phyloP scores from a whole-genome alignment of 2,797 vertebrate species.

The Rhinichthys osculus region DNA sequence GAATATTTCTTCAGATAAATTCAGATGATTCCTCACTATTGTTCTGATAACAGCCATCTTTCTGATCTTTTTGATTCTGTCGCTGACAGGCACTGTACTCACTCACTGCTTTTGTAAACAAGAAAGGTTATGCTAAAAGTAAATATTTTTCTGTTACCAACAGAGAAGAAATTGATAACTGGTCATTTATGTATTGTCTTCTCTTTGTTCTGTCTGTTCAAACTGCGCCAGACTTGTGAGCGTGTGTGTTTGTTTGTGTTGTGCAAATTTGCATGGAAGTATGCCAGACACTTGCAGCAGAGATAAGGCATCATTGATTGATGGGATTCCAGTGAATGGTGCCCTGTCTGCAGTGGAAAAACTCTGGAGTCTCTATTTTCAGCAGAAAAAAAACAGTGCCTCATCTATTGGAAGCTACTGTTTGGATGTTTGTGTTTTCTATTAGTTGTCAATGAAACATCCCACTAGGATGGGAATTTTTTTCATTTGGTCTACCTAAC shows the following conservation, averaged over 20 bases:
- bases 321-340: conserved; percentile 47
- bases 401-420: conserved; percentile 1
- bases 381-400: conserved; percentile 1
- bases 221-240: conserved; percentile 19
- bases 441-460: conserved; percentile 11
- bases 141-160: not conserved
- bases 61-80: not conserved
- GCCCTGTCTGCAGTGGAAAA: conserved; percentile 28
- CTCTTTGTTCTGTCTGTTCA: conserved; percentile 40
- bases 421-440: conserved; percentile 9
- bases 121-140: not conserved
- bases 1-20: conserved; percentile 2
- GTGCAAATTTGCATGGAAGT: conserved; percentile 57
- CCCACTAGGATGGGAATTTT: not conserved
- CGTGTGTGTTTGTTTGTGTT: conserved; percentile 41
- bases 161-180: conserved; percentile 42
- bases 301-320: conserved; percentile 53
- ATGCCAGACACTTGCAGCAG: conserved; percentile 54
- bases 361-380: conserved; percentile 27
- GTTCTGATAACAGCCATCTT: not conserved
- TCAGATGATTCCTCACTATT: not conserved
- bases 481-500: not conserved
- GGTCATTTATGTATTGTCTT: conserved; percentile 44
- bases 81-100: not conserved
- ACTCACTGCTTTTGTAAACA: not conserved